Conservation (phyloP, 37 sponge, comb jelly and placozoan species). For the Mnemiopsis leidyi region DNA sequence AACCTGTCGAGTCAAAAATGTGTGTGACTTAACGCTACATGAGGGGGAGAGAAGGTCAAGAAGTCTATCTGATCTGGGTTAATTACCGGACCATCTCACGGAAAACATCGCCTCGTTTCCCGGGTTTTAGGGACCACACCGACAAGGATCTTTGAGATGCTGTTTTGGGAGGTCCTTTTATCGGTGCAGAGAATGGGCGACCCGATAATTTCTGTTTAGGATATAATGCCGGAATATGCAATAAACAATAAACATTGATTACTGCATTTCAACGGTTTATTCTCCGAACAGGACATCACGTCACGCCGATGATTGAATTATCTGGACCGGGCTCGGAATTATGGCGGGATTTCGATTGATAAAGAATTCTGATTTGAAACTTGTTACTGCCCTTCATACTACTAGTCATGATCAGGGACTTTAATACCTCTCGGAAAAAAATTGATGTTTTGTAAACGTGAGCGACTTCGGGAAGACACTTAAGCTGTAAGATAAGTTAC, state of each 20-base stretch:
- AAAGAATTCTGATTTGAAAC: neutral
- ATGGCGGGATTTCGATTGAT: neutral
- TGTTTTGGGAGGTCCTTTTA: no score
- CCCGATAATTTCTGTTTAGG: neutral
- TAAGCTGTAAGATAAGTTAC: no score
- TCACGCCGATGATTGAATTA: neutral
- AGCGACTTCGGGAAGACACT: no score
- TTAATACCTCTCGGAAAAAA: no score
- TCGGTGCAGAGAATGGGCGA: neutral
- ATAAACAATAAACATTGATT: neutral
- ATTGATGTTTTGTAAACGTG: no score
- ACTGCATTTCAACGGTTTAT: neutral
- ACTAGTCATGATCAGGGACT: no score
- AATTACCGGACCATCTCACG: neutral
- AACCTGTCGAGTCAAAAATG: neutral
- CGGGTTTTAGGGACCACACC: no score
- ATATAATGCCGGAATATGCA: neutral
- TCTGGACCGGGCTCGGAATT: neutral
- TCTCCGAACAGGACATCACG: no score
- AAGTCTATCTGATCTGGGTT: neutral
- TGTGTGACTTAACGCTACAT: neutral
- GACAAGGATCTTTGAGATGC: no score
- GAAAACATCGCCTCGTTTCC: neutral
- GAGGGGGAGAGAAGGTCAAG: neutral
- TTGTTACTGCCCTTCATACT: neutral